Evolutionary conservation across 2,797 vertebrate genomes (phyloP), one percentile per base, ranked within the genome.

Genomic region (Dendrocincla fuliginosa): DNA sequence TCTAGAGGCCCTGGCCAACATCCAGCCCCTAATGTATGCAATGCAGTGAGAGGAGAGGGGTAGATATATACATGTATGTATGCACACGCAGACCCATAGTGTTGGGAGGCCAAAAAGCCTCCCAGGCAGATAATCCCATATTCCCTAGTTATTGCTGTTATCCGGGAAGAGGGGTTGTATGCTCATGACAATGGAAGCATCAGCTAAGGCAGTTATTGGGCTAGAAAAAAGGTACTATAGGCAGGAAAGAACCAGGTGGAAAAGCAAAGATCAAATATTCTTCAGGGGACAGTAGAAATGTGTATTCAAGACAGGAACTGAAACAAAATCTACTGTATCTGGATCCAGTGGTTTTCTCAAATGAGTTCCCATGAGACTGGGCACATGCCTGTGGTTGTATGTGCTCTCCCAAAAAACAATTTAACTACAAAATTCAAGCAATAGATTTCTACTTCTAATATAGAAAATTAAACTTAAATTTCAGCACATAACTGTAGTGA

Each of bases 41-140:
- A 3, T 11, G 28, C 49, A 63, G 9, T 27, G 59, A 59, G 46
- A 47, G 50, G 32, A 47, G 10, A 71, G 13, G 8, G 24, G 28
- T 13, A 44, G n/a, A 33, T 28, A 11, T 5, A 27, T 5, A 11
- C 2, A 1, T 35, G 14, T 22, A 12, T 16, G 4, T 15, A 11
- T 7, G 13, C 5, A 55, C 2, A 44, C 4, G 24, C 16, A 52
- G 12, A 65, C 16, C 8, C 22, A 8, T 3, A 20, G 27, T n/a
- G 24, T 6, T 69, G 23, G 22, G 13, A 49, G 16, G 19, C 17
- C 30, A 87, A 56, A 89, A 63, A 37, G 5, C 49, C 11, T 57
- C 33, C 67, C 32, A 84, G 35, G 27, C 4, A 53, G 37, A 30
- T 35, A 11, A 53, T 7, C 44, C 44, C 15, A 28, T 6, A 20